Percentiles rank a stretch among this genome's conserved stretches.
phyloP scores from a whole-genome alignment of 2,888 invertebrate species.

The Phragmatobia fuliginosa region DNA sequence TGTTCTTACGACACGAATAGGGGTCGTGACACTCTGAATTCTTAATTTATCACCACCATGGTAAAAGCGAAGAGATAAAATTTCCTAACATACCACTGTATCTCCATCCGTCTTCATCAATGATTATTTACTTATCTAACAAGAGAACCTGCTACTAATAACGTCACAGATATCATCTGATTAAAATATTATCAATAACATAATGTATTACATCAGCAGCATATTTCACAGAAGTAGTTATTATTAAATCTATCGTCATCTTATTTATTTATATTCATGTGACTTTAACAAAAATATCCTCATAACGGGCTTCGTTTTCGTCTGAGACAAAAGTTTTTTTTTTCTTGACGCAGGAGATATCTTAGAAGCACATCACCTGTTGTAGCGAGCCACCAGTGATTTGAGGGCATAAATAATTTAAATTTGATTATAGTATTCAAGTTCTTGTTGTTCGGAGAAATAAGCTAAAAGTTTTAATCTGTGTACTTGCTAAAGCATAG shows the following conservation, averaged over 20 bases:
- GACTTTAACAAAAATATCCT: slow-evolving; percentile 13
- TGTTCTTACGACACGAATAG: too few relatives aligned
- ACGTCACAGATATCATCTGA: neutral
- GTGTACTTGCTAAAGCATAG: too few relatives aligned
- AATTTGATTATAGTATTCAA: too few relatives aligned
- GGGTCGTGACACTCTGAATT: neutral
- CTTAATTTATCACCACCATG: neutral
- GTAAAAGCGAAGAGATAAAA: neutral
- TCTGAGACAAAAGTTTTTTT: neutral
- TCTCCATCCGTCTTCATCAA: neutral
- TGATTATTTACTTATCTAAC: neutral
- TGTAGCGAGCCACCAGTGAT: too few relatives aligned
- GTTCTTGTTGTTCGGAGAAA: too few relatives aligned
- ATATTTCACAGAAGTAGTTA: slow-evolving; percentile 21
- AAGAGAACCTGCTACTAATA: neutral
- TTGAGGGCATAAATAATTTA: too few relatives aligned
- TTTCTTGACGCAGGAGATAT: too few relatives aligned
- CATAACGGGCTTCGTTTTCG: neutral
- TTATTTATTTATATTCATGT: slow-evolving; percentile 37
- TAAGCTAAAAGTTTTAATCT: too few relatives aligned
- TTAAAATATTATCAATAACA: neutral
- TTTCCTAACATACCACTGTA: neutral
- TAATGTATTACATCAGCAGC: neutral
- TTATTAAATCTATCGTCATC: slow-evolving; percentile 27
- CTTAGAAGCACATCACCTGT: too few relatives aligned